Conservation (phyloP, 2,888 invertebrate species). For the Pandemis cinnamomeana region DNA sequence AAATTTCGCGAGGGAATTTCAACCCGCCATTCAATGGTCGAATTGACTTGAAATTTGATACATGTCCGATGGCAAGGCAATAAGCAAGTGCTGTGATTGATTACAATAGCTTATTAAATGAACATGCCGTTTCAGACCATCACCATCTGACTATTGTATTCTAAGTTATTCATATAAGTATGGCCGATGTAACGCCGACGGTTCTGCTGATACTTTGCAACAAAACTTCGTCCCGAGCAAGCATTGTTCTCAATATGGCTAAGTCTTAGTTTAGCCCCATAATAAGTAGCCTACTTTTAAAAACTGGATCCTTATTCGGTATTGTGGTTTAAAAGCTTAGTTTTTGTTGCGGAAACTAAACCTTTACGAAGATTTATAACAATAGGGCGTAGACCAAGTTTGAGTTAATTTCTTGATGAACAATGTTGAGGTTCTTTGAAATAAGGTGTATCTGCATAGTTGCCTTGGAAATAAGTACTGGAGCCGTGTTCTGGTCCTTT, state of each 20-base stretch:
- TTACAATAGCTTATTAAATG: background rate
- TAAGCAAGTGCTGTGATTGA: no score
- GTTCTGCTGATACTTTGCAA: conserved; percentile 52
- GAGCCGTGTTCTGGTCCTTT: background rate
- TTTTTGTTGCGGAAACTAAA: conserved; percentile 31
- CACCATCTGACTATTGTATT: background rate
- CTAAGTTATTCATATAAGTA: conserved; percentile 8
- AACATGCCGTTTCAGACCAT: background rate
- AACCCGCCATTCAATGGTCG: no score
- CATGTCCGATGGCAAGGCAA: no score
- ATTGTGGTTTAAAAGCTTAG: conserved; percentile 4
- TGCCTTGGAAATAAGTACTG: background rate
- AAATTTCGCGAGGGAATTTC: no score
- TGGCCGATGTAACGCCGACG: conserved; percentile 49
- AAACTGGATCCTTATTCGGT: conserved; percentile 20
- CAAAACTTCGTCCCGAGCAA: conserved; percentile 51
- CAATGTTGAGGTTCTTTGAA: background rate
- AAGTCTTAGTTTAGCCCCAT: conserved; percentile 22
- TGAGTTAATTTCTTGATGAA: conserved; percentile 3
- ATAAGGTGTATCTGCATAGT: background rate
- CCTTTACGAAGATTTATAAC: conserved; percentile 23
- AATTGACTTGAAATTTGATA: background rate
- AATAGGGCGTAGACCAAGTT: conserved; percentile 15
- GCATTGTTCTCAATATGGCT: conserved; percentile 66
- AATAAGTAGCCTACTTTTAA: conserved; percentile 21